Conservation (phyloP, 1,140 invertebrate species). For the Leptoteleia sp. region DNA sequence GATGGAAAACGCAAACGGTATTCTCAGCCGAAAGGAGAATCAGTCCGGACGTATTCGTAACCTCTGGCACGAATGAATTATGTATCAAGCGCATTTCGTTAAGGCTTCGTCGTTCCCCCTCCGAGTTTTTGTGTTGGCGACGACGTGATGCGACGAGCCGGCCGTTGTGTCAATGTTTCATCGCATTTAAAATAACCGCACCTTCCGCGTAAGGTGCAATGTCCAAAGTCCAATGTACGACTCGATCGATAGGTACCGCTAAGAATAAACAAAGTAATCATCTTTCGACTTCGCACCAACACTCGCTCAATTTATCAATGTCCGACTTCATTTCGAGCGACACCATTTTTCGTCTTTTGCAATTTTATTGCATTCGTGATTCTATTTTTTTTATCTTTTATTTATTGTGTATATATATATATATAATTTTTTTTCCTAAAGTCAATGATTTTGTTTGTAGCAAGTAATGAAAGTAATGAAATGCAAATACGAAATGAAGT, state of each 20-base stretch:
- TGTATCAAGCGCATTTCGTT: constrained; percentile 64
- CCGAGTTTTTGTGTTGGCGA: constrained; percentile 30
- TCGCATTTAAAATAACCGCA: constrained; percentile 67
- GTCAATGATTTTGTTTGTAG: too few relatives aligned
- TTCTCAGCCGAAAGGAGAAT: constrained; percentile 38
- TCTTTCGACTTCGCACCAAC: constrained; percentile 64
- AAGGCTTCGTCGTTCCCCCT: constrained; percentile 6
- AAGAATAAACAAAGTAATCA: constrained; percentile 66
- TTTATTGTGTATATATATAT: too few relatives aligned
- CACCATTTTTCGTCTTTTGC: constrained; percentile 41
- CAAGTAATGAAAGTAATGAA: too few relatives aligned
- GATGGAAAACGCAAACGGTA: constrained; percentile 7
- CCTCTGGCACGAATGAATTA: constrained; percentile 62
- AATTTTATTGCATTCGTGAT: constrained; percentile 20
- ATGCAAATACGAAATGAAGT: too few relatives aligned
- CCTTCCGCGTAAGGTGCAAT: constrained; percentile 66
- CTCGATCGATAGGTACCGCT: constrained; percentile 65
- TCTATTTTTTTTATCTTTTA: neutral
- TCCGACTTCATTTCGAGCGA: constrained; percentile 39
- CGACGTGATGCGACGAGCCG: constrained; percentile 39
- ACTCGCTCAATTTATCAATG: constrained; percentile 52
- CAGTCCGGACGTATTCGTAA: constrained; percentile 56
- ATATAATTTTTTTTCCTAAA: too few relatives aligned
- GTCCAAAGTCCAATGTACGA: constrained; percentile 67
- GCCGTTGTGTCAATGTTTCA: constrained; percentile 60